A percentile compares a stretch with the other conserved stretches of the same genome.
Evolutionary conservation across 2,888 invertebrate genomes (phyloP).

Genomic region (Lutraria lutraria): DNA sequence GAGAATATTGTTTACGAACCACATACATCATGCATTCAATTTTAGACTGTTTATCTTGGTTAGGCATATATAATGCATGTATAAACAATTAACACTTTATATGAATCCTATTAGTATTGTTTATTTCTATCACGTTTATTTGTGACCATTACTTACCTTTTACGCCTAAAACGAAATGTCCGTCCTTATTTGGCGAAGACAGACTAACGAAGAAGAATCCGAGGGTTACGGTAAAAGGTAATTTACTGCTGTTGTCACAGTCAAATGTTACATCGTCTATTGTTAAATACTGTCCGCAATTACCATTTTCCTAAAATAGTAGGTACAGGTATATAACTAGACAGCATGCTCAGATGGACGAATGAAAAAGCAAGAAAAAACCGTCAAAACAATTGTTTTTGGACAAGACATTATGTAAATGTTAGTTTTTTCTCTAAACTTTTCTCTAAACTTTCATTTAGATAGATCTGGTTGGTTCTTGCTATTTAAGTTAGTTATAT

Average conservation of each 20-base stretch:
- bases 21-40: too few relatives aligned
- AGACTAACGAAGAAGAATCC: constrained; percentile 32
- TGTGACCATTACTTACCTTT: background rate
- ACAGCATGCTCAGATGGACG: too few relatives aligned
- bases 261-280: constrained; percentile 9
- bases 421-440: too few relatives aligned
- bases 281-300: constrained; percentile 20
- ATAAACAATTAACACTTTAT: background rate
- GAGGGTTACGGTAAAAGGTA: background rate
- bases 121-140: background rate
- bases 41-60: too few relatives aligned
- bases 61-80: background rate
- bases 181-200: background rate
- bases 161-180: constrained; percentile 30
- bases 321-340: background rate
- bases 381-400: too few relatives aligned
- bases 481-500: background rate
- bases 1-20: too few relatives aligned
- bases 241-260: constrained; percentile 5
- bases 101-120: background rate
- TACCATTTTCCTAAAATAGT: constrained; percentile 1
- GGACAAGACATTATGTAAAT: too few relatives aligned
- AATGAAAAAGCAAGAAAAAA: too few relatives aligned
- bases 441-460: too few relatives aligned
- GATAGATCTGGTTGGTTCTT: background rate